These are phyloP conservation scores for Conopomorpha cramerella DNA, from an alignment of 1,140 invertebrate species.

Conservation along the genomic window DNA sequence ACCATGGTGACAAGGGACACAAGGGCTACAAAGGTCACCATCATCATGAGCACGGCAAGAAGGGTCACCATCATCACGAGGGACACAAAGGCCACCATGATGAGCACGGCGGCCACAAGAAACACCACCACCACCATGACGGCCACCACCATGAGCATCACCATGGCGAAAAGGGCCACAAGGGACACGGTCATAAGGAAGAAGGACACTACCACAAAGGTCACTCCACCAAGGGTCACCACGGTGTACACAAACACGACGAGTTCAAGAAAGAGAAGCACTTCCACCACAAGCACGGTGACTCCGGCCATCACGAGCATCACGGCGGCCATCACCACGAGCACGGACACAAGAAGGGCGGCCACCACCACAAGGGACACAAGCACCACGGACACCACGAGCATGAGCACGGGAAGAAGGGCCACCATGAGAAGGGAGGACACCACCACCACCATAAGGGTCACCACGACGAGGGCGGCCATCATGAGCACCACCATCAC, in stretches of 20 bases:
- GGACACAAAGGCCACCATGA: constrained; percentile 71
- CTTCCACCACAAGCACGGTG: constrained; percentile 77
- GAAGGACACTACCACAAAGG: constrained; percentile 73
- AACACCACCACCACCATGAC: constrained; percentile 73
- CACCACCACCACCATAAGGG: constrained; percentile 46
- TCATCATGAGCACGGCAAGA: constrained; percentile 69
- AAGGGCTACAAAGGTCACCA: constrained; percentile 66
- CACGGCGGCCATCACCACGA: constrained; percentile 69
- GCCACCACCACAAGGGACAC: constrained; percentile 69
- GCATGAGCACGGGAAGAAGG: constrained; percentile 72
- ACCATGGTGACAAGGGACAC: constrained; percentile 60
- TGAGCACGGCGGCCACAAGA: constrained; percentile 74
- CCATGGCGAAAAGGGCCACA: constrained; percentile 68
- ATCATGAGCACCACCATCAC: constrained; percentile 64
- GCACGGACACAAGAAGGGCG: constrained; percentile 69
- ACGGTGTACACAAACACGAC: constrained; percentile 74
- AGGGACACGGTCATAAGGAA: constrained; percentile 65
- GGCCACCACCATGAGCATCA: constrained; percentile 77
- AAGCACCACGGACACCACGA: constrained; percentile 69
- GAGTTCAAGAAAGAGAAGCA: constrained; percentile 65
- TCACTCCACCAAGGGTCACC: constrained; percentile 75
- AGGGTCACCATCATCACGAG: constrained; percentile 75
- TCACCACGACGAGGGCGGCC: constrained; percentile 60
- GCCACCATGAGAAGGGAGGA: constrained; percentile 69
- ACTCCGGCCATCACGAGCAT: constrained; percentile 69